These are phyloP conservation scores for Dicyrtomina minuta DNA, from an alignment of 2,888 invertebrate species.

Conservation along the genomic window DNA sequence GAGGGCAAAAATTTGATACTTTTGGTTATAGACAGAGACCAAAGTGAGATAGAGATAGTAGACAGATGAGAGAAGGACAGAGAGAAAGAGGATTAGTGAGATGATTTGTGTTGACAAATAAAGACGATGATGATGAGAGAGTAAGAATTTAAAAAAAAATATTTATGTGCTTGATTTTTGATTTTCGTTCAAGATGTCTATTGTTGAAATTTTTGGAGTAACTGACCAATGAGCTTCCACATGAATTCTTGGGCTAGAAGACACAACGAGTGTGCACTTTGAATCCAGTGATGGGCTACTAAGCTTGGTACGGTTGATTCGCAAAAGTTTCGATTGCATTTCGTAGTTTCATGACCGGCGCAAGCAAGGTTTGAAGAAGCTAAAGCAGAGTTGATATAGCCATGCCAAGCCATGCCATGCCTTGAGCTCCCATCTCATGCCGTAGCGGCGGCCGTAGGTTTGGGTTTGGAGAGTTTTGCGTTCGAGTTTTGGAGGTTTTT, in stretches of 20 bases:
- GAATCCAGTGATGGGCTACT: slow-evolving; percentile 38
- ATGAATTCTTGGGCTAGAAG: background rate
- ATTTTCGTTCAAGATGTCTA: background rate
- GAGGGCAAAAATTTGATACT: background rate
- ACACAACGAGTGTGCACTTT: slow-evolving; percentile 23
- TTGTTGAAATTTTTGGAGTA: background rate
- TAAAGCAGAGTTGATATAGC: no score
- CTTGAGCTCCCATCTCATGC: background rate
- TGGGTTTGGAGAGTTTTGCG: no score
- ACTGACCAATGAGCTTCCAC: slow-evolving; percentile 12
- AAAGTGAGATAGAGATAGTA: background rate
- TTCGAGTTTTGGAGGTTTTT: no score
- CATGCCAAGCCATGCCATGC: background rate
- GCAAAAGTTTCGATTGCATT: slow-evolving; percentile 42
- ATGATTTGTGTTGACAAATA: background rate
- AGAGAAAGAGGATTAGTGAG: background rate
- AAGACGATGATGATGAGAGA: background rate
- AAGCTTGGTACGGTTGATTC: slow-evolving; percentile 35
- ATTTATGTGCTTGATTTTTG: background rate
- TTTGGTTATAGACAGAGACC: background rate
- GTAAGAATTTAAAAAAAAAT: background rate
- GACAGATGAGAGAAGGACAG: no score
- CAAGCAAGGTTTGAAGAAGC: slow-evolving; percentile 36
- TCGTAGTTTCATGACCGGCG: slow-evolving; percentile 48
- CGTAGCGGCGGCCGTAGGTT: no score